phyloP scores from a whole-genome alignment of 2,113 vertebrate species.

The Sigmodon hispidus region DNA sequence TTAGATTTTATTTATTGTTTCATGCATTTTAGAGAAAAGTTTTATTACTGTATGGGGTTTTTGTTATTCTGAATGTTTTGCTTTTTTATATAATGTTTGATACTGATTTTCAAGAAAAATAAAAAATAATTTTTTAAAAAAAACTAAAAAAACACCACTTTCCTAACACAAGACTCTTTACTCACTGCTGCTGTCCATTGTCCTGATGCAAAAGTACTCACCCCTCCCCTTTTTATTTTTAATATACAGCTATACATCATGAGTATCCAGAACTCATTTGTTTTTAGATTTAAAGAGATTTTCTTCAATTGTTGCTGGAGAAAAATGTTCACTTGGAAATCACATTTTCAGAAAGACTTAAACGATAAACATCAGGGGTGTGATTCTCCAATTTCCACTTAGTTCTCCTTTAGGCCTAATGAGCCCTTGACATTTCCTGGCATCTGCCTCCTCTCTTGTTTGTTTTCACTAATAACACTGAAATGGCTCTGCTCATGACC shows the following conservation, averaged over 20 bases:
- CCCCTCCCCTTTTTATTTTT: neutral
- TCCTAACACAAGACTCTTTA: neutral
- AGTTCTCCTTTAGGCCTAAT: neutral
- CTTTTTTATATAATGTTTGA: too few relatives aligned
- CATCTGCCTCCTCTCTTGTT: constrained; percentile 2
- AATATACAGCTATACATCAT: neutral
- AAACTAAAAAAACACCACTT: neutral
- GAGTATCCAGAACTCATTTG: neutral
- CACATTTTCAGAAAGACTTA: neutral
- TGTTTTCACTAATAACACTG: neutral
- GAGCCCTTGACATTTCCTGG: neutral
- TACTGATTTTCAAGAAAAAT: too few relatives aligned
- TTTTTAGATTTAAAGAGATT: neutral
- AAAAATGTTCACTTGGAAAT: constrained; percentile 43
- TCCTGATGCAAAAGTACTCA: neutral
- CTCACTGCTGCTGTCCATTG: neutral
- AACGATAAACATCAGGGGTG: neutral
- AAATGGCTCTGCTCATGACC: constrained; percentile 8
- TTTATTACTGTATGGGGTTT: too few relatives aligned
- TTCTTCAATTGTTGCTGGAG: neutral
- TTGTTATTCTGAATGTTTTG: too few relatives aligned
- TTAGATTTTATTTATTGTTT: too few relatives aligned
- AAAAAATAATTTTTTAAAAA: too few relatives aligned
- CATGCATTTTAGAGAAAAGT: too few relatives aligned
- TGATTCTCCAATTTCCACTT: constrained; percentile 17